Conservation (phyloP, 2,797 vertebrate genomes). For the Lepilemur septentrionalis region DNA sequence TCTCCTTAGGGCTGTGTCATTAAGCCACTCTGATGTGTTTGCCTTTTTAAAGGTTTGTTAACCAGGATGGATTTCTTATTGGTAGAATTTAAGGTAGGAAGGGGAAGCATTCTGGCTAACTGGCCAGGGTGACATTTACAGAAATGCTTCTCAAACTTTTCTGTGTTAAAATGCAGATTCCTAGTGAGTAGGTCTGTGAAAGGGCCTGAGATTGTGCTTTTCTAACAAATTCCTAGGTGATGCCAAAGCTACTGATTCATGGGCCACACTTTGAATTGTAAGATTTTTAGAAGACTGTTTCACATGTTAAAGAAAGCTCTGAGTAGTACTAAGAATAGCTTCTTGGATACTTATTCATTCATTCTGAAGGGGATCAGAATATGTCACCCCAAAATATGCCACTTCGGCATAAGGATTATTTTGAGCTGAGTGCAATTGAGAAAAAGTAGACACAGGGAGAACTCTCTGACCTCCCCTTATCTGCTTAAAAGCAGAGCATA, state of each 20-base stretch:
- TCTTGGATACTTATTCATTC: slow-evolving; percentile 9
- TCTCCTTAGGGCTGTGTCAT: not conserved
- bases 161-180: not conserved
- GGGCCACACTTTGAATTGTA: not conserved
- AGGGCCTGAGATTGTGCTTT: not conserved
- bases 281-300: not conserved
- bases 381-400: not conserved
- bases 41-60: slow-evolving; percentile 33
- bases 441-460: not conserved
- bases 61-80: not conserved
- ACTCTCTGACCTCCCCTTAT: not conserved
- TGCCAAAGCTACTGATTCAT: not conserved
- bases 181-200: not conserved
- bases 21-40: slow-evolving; percentile 8
- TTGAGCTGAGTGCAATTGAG: not conserved
- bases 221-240: not conserved
- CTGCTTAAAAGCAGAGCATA: not conserved
- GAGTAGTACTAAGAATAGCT: not conserved
- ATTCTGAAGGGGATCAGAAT: not conserved
- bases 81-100: not conserved
- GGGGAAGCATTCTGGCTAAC: not conserved
- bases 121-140: not conserved
- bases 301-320: not conserved
- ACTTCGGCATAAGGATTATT: not conserved
- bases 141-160: not conserved